A percentile compares a stretch with the other conserved stretches of the same genome.
These are phyloP conservation scores for Drosophila carrolli DNA, from an alignment of 1,140 invertebrate species.

Conservation along the genomic window DNA sequence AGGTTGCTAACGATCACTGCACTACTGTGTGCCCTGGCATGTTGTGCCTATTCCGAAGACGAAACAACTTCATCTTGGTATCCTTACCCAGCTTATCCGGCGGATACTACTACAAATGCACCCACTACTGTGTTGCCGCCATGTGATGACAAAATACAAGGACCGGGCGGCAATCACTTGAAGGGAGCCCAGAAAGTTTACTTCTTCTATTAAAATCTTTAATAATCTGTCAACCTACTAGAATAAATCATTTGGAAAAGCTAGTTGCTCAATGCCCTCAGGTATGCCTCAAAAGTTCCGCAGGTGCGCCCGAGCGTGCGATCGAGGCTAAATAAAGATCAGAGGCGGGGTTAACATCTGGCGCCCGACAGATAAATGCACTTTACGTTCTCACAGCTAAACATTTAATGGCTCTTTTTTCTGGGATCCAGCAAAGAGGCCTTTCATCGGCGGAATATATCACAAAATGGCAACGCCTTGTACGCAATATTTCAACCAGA, in stretches of 20 bases:
- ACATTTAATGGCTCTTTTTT: slow-evolving; percentile 40
- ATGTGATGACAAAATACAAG: slow-evolving; percentile 2
- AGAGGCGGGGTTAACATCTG: slow-evolving; percentile 48
- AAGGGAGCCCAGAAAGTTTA: slow-evolving; percentile 16
- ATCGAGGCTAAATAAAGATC: slow-evolving; percentile 52
- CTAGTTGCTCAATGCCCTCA: background rate
- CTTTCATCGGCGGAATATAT: slow-evolving; percentile 24
- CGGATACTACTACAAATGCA: background rate
- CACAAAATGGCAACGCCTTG: slow-evolving; percentile 48
- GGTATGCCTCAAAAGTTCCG: slow-evolving; percentile 12
- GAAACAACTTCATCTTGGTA: background rate
- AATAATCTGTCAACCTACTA: background rate
- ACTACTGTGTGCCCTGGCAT: background rate
- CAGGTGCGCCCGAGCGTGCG: slow-evolving; percentile 51
- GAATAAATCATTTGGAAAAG: slow-evolving; percentile 13
- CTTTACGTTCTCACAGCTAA: slow-evolving; percentile 46
- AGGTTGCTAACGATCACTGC: slow-evolving; percentile 3
- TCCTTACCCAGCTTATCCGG: background rate
- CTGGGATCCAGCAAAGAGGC: slow-evolving; percentile 20
- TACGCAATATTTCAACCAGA: slow-evolving; percentile 44
- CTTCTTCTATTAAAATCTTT: slow-evolving; percentile 18
- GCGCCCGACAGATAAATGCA: slow-evolving; percentile 23
- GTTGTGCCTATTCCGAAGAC: background rate
- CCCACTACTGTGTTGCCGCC: background rate
- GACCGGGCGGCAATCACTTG: background rate